Conservation (phyloP, 2,113 vertebrate genomes). For the Pelvicachromis taeniatus region DNA sequence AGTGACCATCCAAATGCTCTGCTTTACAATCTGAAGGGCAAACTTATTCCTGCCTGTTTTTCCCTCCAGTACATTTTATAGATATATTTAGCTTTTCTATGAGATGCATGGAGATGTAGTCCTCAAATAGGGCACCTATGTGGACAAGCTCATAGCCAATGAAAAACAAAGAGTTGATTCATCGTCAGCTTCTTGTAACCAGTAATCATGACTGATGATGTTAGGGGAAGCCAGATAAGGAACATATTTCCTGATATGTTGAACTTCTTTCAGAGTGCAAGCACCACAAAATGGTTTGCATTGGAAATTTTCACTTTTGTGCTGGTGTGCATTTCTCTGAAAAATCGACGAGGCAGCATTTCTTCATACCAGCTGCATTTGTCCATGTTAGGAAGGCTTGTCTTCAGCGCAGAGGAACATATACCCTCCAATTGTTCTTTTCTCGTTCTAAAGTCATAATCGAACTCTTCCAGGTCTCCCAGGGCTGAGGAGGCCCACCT, state of each 20-base stretch:
- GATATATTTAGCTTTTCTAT: not conserved
- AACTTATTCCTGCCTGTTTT: not conserved
- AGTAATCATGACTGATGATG: not conserved
- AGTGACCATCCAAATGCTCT: not conserved
- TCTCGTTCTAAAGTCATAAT: rapidly evolving
- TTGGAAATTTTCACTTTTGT: not conserved
- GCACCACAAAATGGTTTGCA: not conserved
- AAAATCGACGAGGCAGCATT: rapidly evolving
- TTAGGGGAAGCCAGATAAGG: not conserved
- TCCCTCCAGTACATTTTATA: not conserved
- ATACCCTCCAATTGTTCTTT: not conserved
- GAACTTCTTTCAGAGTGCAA: not conserved
- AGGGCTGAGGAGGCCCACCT: not conserved
- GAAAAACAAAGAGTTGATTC: not conserved
- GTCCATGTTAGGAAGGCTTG: not conserved
- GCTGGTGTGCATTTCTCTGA: not conserved
- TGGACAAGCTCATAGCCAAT: not conserved
- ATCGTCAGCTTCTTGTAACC: not conserved
- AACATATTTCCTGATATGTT: not conserved
- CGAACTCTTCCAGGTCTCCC: not conserved
- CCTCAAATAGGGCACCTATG: not conserved
- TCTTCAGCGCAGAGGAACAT: not conserved
- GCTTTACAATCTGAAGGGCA: not conserved
- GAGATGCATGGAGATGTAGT: rapidly evolving
- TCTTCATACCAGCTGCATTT: not conserved